A percentile compares a stretch with the other conserved stretches of the same genome.
Evolutionary conservation across 2,113 vertebrate species (phyloP).

Genomic region (Toxotes chatareus): DNA sequence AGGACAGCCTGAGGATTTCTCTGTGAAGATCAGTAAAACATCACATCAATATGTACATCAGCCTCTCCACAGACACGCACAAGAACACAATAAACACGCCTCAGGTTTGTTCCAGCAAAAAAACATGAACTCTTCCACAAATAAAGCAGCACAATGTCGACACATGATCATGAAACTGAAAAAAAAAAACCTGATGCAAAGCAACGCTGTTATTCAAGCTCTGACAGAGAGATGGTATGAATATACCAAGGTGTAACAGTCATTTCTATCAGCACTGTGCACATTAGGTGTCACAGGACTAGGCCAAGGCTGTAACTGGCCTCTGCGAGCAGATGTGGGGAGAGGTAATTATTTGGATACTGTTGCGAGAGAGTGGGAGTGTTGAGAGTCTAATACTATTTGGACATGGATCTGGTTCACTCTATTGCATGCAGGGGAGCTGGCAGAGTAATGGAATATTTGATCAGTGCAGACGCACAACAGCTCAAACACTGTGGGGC

Average conservation of each 20-base stretch:
- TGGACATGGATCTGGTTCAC: slow-evolving; percentile 71
- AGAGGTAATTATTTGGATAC: slow-evolving; percentile 69
- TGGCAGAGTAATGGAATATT: slow-evolving; percentile 74
- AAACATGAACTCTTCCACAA: background rate
- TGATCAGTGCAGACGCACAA: slow-evolving; percentile 63
- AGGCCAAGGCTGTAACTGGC: slow-evolving; percentile 24
- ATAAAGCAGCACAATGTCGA: background rate
- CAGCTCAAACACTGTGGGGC: slow-evolving; percentile 42
- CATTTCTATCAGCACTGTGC: slow-evolving; percentile 44
- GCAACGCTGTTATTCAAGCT: slow-evolving; percentile 6
- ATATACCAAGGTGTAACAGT: slow-evolving; percentile 36
- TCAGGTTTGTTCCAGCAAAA: background rate
- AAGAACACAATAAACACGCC: background rate
- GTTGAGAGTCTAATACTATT: slow-evolving; percentile 68
- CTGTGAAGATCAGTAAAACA: slow-evolving; percentile 35
- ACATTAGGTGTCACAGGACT: slow-evolving; percentile 41
- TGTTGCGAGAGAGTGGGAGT: slow-evolving; percentile 58
- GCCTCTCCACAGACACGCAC: background rate
- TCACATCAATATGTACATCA: background rate
- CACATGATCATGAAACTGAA: background rate
- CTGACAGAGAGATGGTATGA: slow-evolving; percentile 34
- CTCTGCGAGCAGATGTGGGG: slow-evolving; percentile 42
- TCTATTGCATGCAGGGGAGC: slow-evolving; percentile 67
- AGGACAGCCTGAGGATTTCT: background rate
- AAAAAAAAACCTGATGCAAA: background rate